Percentiles rank a stretch among this genome's conserved stretches.
phyloP scores from a whole-genome alignment of 1,140 invertebrate species.

The Maconellicoccus hirsutus region DNA sequence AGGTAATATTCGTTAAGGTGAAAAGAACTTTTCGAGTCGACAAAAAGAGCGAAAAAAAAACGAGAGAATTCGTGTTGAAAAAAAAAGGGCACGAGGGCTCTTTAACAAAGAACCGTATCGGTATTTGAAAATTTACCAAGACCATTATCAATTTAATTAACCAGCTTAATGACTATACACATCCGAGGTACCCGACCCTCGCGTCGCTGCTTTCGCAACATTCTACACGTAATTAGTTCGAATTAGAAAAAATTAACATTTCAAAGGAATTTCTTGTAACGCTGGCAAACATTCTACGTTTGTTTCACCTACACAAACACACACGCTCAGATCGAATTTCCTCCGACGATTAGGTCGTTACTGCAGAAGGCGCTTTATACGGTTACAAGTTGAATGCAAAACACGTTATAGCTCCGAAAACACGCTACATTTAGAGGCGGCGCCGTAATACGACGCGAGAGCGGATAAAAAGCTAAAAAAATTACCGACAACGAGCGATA shows the following conservation, averaged over 20 bases:
- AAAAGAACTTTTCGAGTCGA: neutral
- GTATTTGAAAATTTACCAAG: neutral
- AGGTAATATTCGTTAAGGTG: conserved; percentile 8
- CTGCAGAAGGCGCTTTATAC: too few species aligned
- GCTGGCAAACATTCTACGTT: too few species aligned
- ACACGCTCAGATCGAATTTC: too few species aligned
- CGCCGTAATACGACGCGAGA: too few species aligned
- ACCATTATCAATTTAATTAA: conserved; percentile 6
- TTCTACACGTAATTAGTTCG: neutral
- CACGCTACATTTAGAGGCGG: too few species aligned
- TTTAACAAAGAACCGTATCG: neutral
- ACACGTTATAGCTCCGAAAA: neutral
- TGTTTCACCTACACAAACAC: too few species aligned
- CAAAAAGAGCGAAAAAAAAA: too few species aligned
- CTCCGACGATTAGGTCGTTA: neutral
- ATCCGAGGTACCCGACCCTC: neutral
- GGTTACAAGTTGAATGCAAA: neutral
- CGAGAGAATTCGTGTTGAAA: neutral
- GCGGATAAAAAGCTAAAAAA: neutral
- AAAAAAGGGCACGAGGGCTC: neutral
- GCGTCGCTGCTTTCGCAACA: too few species aligned
- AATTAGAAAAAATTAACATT: conserved; percentile 9
- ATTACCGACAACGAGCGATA: neutral
- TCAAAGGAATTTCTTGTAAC: neutral
- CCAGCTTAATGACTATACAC: neutral